These are phyloP conservation scores for Dicentrarchus labrax DNA, from an alignment of 2,113 vertebrate species.

Conservation along the genomic window DNA sequence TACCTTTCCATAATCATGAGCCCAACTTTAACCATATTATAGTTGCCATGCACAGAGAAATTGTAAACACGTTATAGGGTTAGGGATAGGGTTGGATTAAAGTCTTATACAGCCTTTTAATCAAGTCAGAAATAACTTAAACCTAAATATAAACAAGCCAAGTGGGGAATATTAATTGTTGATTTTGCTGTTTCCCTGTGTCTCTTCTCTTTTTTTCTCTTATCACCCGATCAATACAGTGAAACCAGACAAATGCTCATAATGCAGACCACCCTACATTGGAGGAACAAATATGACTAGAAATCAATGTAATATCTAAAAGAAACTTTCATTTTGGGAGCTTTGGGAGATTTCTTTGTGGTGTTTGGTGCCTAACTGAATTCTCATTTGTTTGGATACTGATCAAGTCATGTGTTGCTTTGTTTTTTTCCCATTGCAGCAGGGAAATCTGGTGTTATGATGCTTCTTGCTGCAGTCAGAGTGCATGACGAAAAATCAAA, in stretches of 20 bases:
- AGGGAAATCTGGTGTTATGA: background rate
- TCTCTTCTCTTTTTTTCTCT: background rate
- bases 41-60: no score
- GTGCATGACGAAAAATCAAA: background rate
- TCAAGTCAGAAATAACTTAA: no score
- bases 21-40: background rate
- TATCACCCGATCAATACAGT: background rate
- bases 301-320: background rate
- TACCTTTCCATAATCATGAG: background rate
- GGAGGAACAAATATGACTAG: background rate
- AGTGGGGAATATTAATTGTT: no score
- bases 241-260: no score
- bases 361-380: background rate
- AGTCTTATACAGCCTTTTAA: no score
- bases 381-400: background rate
- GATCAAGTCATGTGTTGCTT: background rate
- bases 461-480: background rate
- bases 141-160: no score
- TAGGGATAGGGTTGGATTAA: no score
- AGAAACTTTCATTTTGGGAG: no score
- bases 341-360: background rate
- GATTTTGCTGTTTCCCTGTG: no score
- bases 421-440: background rate
- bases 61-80: no score
- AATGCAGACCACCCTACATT: no score